Evolutionary conservation across 1,140 invertebrate species (phyloP).

Genomic region (Asobara japonica): DNA sequence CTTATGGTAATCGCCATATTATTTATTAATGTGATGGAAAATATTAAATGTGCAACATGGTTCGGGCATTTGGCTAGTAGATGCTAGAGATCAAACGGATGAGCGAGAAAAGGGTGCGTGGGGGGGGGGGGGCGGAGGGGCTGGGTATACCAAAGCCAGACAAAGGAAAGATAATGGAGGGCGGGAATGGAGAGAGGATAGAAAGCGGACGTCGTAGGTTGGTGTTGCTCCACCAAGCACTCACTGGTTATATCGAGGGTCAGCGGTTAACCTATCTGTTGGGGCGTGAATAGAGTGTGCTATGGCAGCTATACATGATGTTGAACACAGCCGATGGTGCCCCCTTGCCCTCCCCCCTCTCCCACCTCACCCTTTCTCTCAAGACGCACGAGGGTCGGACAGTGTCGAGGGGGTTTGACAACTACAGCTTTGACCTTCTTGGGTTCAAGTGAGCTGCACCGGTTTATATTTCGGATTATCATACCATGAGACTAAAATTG

Average conservation of each 20-base stretch:
- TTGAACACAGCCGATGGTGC: constrained; percentile 50
- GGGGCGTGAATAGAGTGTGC: constrained; percentile 57
- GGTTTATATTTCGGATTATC: no score
- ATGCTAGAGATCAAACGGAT: not conserved
- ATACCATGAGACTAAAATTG: no score
- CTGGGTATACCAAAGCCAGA: constrained; percentile 39
- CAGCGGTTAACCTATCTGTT: constrained; percentile 57
- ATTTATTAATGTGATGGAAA: not conserved
- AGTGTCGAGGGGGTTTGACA: constrained; percentile 29
- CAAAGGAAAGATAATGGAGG: constrained; percentile 34
- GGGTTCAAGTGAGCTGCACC: no score
- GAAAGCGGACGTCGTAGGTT: constrained; percentile 20
- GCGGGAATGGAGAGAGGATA: not conserved
- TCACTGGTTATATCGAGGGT: constrained; percentile 39
- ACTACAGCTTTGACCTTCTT: constrained; percentile 10
- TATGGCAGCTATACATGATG: constrained; percentile 51
- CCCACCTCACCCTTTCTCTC: constrained; percentile 43
- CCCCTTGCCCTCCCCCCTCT: no score
- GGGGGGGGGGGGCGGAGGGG: not conserved
- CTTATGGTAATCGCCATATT: not conserved
- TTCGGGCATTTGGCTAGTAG: not conserved
- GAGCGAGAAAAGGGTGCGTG: not conserved
- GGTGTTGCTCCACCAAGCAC: constrained; percentile 25
- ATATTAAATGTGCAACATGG: constrained; percentile 3
- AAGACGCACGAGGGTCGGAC: constrained; percentile 45